A percentile compares a stretch with the other conserved stretches of the same genome.
These are phyloP conservation scores for Drosophila varians DNA, from an alignment of 1,140 invertebrate genomes.

Conservation along the genomic window DNA sequence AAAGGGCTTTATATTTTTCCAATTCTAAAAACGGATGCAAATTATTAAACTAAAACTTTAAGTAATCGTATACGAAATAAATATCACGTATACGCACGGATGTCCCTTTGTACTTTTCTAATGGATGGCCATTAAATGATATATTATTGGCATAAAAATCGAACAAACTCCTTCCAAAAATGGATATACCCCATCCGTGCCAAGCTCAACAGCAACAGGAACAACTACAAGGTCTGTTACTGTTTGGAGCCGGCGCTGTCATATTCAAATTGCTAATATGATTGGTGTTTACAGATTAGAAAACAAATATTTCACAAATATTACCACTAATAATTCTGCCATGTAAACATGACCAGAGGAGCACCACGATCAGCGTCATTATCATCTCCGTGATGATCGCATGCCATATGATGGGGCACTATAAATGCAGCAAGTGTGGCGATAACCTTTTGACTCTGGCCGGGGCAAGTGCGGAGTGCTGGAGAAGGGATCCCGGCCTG, in stretches of 20 bases:
- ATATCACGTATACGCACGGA: no score
- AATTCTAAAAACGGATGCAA: no score
- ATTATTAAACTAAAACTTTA: no score
- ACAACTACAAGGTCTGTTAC: conserved; percentile 77
- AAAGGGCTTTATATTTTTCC: no score
- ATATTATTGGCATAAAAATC: background rate
- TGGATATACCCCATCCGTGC: background rate
- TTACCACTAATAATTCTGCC: conserved; percentile 82
- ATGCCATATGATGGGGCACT: conserved; percentile 55
- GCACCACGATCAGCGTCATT: conserved; percentile 40
- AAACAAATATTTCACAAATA: conserved; percentile 84
- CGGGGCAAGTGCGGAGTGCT: conserved; percentile 20
- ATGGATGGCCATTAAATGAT: no score
- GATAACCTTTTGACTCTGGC: conserved; percentile 83
- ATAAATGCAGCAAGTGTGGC: conserved; percentile 75
- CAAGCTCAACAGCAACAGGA: conserved; percentile 14
- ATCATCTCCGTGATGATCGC: conserved; percentile 50
- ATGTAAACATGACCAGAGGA: conserved; percentile 52
- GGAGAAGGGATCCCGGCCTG: conserved; percentile 11
- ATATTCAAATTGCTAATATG: conserved; percentile 84
- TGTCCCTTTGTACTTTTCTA: no score
- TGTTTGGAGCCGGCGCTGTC: conserved; percentile 72
- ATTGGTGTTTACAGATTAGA: conserved; percentile 84
- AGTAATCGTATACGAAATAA: no score
- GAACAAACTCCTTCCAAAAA: background rate